A percentile compares a stretch with the other conserved stretches of the same genome.
Evolutionary conservation across 1,140 invertebrate genomes (phyloP).

Genomic region (Trichonephila inaurata): DNA sequence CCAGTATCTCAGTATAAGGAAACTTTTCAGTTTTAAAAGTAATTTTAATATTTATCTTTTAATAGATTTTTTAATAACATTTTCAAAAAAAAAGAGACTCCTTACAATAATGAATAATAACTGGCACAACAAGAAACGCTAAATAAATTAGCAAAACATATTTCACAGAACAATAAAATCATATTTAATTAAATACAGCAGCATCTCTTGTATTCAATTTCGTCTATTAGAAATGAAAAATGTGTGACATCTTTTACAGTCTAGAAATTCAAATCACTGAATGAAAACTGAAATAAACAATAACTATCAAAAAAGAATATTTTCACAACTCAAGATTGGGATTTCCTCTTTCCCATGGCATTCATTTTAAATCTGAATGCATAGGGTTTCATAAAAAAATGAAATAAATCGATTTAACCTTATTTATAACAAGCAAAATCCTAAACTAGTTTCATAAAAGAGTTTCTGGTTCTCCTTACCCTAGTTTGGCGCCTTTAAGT

Average conservation of each 20-base stretch:
- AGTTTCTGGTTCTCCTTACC: conserved; percentile 43
- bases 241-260: background rate
- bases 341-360: conserved; percentile 25
- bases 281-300: background rate
- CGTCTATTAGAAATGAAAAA: background rate
- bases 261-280: background rate
- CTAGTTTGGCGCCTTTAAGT: conserved; percentile 47
- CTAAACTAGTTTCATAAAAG: conserved; percentile 40
- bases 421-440: conserved; percentile 17
- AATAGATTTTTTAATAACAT: background rate
- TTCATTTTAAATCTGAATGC: background rate
- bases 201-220: background rate
- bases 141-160: background rate
- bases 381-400: background rate
- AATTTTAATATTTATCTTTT: background rate
- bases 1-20: too few species aligned
- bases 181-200: background rate
- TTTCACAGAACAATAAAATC: background rate
- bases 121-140: background rate
- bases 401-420: conserved; percentile 33
- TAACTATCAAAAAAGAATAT: background rate
- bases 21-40: background rate
- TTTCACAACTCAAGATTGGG: background rate
- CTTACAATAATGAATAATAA: too few species aligned
- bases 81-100: background rate